phyloP scores from a whole-genome alignment of 2,888 invertebrate genomes.

The Nemotelus nigrinus region DNA sequence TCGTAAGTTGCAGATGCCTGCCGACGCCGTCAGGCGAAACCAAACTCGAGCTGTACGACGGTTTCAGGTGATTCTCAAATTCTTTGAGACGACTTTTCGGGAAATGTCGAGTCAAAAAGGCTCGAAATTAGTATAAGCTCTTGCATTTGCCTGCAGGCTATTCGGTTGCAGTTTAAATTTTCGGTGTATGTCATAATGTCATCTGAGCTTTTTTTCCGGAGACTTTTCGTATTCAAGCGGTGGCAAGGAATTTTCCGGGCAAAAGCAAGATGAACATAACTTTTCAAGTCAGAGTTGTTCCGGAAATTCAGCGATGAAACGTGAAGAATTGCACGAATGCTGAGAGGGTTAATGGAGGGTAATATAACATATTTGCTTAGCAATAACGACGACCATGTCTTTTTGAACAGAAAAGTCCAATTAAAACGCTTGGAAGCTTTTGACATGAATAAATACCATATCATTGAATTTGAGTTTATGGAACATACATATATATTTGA shows the following conservation, averaged over 20 bases:
- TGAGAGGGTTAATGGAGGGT: not conserved
- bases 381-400: not conserved
- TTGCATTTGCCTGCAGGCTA: not conserved
- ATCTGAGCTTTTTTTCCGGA: not conserved
- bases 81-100: not conserved
- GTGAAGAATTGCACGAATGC: not conserved
- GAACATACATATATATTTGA: no score
- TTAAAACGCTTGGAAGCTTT: not conserved
- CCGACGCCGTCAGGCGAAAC: no score
- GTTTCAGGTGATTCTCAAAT: not conserved
- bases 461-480: no score
- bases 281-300: no score
- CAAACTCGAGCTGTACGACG: not conserved
- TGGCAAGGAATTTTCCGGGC: not conserved
- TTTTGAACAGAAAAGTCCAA: not conserved
- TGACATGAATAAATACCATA: no score
- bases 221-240: not conserved
- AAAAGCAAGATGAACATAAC: not conserved
- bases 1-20: not conserved
- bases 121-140: not conserved
- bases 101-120: not conserved
- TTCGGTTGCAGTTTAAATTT: not conserved
- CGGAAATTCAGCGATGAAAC: not conserved
- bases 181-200: not conserved
- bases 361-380: not conserved